These are phyloP conservation scores for Amblyjoppa proteus DNA, from an alignment of 2,888 invertebrate genomes.

Conservation along the genomic window DNA sequence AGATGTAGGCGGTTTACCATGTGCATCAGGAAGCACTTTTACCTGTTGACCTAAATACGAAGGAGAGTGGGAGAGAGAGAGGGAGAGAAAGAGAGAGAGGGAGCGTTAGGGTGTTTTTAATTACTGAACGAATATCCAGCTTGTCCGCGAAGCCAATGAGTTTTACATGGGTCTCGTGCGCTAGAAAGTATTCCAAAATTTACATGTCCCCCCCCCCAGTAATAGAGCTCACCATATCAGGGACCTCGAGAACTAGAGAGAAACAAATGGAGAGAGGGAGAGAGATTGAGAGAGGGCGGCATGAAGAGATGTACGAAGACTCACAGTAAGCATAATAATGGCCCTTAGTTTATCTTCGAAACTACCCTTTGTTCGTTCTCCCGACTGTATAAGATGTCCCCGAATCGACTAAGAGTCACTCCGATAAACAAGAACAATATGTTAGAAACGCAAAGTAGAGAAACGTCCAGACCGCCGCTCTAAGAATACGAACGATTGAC, in stretches of 20 bases:
- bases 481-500: constrained; percentile 52
- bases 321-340: constrained; percentile 12
- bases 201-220: constrained; percentile 39
- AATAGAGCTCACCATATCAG: constrained; percentile 59
- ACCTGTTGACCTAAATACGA: constrained; percentile 50
- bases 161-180: constrained; percentile 29
- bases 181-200: constrained; percentile 37
- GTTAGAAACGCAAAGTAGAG: constrained; percentile 23
- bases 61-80: neutral
- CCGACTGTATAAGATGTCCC: constrained; percentile 10
- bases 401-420: constrained; percentile 24
- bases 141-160: neutral
- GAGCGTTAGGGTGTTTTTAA: constrained; percentile 43
- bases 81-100: neutral
- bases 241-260: constrained; percentile 48
- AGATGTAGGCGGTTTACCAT: constrained; percentile 71
- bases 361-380: constrained; percentile 8
- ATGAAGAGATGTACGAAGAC: neutral
- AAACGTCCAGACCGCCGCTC: constrained; percentile 50
- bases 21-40: constrained; percentile 57
- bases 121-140: constrained; percentile 19
- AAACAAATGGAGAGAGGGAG: constrained; percentile 1
- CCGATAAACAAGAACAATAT: neutral
- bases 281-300: neutral
- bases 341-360: constrained; percentile 17